A percentile compares a stretch with the other conserved stretches of the same genome.
phyloP scores from a whole-genome alignment of 2,113 vertebrate species.

The Acanthisitta chloris region DNA sequence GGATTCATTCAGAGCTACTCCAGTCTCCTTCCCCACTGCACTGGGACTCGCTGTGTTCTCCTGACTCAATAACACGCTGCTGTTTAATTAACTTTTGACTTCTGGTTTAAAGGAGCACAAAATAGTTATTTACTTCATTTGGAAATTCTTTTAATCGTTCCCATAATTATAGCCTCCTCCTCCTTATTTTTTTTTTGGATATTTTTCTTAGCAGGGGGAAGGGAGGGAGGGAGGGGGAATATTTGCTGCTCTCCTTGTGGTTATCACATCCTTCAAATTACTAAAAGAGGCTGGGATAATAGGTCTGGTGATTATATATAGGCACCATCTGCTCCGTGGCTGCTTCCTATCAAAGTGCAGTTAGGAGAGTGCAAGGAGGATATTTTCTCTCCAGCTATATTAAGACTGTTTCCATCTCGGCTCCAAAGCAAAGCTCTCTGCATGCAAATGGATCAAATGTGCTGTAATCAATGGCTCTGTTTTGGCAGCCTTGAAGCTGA shows the following conservation, averaged over 20 bases:
- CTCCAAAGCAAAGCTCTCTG: constrained; percentile 53
- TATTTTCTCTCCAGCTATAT: constrained; percentile 66
- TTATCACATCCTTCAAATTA: constrained; percentile 62
- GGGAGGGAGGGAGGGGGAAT: constrained; percentile 8
- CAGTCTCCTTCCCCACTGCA: neutral
- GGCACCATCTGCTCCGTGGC: constrained; percentile 66
- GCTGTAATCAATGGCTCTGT: constrained; percentile 5
- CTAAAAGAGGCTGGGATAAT: constrained; percentile 65
- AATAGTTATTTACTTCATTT: constrained; percentile 73
- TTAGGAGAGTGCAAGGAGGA: constrained; percentile 53
- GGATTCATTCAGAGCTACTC: neutral
- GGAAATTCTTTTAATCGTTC: constrained; percentile 67
- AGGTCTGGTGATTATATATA: constrained; percentile 66
- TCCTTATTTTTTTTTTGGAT: neutral
- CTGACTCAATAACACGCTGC: constrained; percentile 23
- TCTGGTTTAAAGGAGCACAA: constrained; percentile 70
- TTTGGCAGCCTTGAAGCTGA: constrained; percentile 32
- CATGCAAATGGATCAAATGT: constrained; percentile 50
- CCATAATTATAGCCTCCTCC: constrained; percentile 63
- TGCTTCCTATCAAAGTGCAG: constrained; percentile 69
- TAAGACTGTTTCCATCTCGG: constrained; percentile 61
- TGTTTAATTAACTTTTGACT: constrained; percentile 69
- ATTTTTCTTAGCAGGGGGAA: constrained; percentile 44
- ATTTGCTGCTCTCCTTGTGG: constrained; percentile 62
- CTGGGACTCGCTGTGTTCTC: constrained; percentile 15